These are phyloP conservation scores for Semnornis frantzii DNA, from an alignment of 2,113 vertebrate species.

Conservation along the genomic window DNA sequence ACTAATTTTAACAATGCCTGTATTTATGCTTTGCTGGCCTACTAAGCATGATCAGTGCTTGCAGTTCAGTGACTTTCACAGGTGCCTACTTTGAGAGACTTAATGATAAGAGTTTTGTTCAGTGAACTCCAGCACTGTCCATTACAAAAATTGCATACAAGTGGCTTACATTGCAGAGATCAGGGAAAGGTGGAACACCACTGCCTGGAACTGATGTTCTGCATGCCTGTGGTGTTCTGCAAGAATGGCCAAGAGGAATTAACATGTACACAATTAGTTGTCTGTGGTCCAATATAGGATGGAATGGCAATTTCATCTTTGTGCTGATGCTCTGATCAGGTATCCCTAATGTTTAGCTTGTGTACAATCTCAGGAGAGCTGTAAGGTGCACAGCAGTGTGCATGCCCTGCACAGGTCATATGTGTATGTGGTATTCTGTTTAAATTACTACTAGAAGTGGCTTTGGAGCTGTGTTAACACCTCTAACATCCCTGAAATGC, in stretches of 20 bases:
- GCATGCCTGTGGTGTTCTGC: neutral
- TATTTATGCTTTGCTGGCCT: conserved; percentile 41
- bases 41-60: conserved; percentile 10
- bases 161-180: neutral
- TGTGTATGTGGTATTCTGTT: neutral
- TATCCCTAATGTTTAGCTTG: neutral
- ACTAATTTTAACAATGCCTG: conserved; percentile 15
- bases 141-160: conserved; percentile 21
- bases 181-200: neutral
- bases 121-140: neutral
- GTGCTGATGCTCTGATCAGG: neutral
- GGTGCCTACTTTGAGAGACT: neutral
- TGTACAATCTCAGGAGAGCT: neutral
- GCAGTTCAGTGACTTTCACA: conserved; percentile 39
- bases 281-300: neutral
- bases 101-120: conserved; percentile 8
- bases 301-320: neutral
- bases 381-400: neutral
- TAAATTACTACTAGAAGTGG: neutral
- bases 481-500: neutral
- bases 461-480: neutral
- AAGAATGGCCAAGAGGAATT: neutral
- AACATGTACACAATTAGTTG: neutral
- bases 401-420: neutral
- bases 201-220: neutral